Evolutionary conservation across 2,113 vertebrate genomes (phyloP).

Genomic region (Nerophis ophidion): DNA sequence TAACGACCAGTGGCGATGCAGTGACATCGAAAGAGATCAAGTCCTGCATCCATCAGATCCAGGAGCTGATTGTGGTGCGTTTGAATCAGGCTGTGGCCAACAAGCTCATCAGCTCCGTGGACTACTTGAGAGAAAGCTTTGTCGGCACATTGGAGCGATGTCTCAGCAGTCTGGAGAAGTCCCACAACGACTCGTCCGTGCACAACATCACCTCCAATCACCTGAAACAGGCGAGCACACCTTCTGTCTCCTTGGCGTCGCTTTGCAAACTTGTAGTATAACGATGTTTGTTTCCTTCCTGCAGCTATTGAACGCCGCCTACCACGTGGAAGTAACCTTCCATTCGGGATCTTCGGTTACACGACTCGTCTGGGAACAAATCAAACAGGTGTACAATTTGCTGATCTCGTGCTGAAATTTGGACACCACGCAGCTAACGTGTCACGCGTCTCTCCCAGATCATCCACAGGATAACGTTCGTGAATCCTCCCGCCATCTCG

Average conservation of each 20-base stretch:
- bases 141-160: constrained; percentile 94
- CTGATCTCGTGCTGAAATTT: not conserved
- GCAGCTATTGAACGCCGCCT: constrained; percentile 88
- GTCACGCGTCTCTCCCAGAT: constrained; percentile 68
- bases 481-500: constrained; percentile 88
- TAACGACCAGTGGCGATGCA: constrained; percentile 87
- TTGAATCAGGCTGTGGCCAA: constrained; percentile 96
- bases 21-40: constrained; percentile 89
- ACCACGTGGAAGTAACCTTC: constrained; percentile 97
- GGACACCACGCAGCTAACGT: not conserved
- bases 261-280: too few species aligned
- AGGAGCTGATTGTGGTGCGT: constrained; percentile 88
- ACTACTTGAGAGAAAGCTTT: constrained; percentile 94
- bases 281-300: not conserved
- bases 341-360: constrained; percentile 93
- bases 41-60: constrained; percentile 91
- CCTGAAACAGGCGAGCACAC: constrained; percentile 87
- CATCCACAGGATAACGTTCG: constrained; percentile 89
- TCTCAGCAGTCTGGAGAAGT: constrained; percentile 91
- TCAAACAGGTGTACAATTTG: constrained; percentile 83
- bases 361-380: constrained; percentile 93
- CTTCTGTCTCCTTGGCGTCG: not conserved
- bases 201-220: constrained; percentile 90
- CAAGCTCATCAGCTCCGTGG: constrained; percentile 92
- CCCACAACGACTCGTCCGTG: constrained; percentile 67